Evolutionary conservation across 2,113 vertebrate species (phyloP), one percentile per base, ranked within the genome.

Genomic region (Leuciscus idus): DNA sequence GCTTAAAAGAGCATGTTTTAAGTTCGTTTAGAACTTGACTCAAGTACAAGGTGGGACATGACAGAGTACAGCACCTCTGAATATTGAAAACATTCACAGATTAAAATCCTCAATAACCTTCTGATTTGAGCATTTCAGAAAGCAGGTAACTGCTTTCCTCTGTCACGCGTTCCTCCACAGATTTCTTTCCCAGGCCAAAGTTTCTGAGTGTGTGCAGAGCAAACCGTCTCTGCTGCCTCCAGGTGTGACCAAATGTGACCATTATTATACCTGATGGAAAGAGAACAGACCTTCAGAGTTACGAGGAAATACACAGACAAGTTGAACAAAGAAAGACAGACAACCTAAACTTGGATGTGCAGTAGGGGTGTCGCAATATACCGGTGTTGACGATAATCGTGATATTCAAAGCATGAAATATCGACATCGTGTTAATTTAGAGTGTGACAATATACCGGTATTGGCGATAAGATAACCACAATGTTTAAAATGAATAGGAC

Each of bases 141-240:
- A 86, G 30, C n/a, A 91, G 80, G 50, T 70, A 88, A n/a, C 4
- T 48, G 3, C 79, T 89, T 83, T 92, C 91, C 43, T 92, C 91
- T 0, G 17, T 33, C 70, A 92, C 86, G 2, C 88, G 85, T 12
- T 89, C 68, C 48, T 91, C 91, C 85, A 89, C 6, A 1, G 90
- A 80, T 23, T 90, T 92, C 85, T 89, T 92, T 17, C 92, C 90
- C 17, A 92, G 64, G 26, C 92, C 90, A 36, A 91, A 91, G 68
- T 89, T 85, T 0, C 88, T 86, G 74, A 92, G 66, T 0, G 87
- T 89, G 77, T 84, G 79, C 12, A 90, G 87, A 19, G 89, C 83
- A 79, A 92, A 92, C 9, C 85, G 87, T 28, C 92, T 90, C 87
- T 91, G 91, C 52, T 91, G 89, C 64, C 30, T 89, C 90, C 90